These are phyloP conservation scores for Scarus forsteni DNA, from an alignment of 2,797 vertebrate species.

Conservation along the genomic window DNA sequence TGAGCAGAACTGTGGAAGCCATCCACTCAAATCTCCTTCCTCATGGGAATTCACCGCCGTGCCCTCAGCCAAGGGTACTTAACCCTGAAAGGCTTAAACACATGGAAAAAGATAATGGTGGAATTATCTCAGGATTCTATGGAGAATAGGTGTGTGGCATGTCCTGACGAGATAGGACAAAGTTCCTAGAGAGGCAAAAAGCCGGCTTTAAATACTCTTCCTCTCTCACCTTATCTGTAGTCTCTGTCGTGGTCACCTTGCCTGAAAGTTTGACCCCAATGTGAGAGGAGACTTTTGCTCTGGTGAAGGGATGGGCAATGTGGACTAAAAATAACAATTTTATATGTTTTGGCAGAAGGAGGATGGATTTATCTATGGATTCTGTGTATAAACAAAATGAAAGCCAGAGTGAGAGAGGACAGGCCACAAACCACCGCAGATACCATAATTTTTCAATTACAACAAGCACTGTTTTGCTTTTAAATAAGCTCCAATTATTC, in stretches of 20 bases:
- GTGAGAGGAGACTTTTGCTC: conserved; percentile 30
- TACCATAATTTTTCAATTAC: no score
- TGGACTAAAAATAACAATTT: no score
- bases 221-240: conserved; percentile 10
- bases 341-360: no score
- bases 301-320: background rate
- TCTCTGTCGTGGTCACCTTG: conserved; percentile 14
- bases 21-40: conserved; percentile 44
- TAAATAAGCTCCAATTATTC: no score
- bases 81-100: conserved; percentile 71
- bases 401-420: no score
- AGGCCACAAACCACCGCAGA: no score
- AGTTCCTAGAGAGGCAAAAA: conserved; percentile 48
- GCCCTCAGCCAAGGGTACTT: conserved; percentile 69
- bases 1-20: conserved; percentile 46
- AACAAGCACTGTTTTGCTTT: no score
- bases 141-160: conserved; percentile 52
- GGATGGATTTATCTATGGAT: no score
- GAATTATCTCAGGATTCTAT: conserved; percentile 52
- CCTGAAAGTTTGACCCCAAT: conserved; percentile 23
- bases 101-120: conserved; percentile 54
- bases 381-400: no score
- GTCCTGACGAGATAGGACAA: conserved; percentile 55
- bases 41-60: conserved; percentile 48
- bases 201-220: conserved; percentile 20